Percentiles rank a stretch among this genome's conserved stretches.
phyloP scores from a whole-genome alignment of 2,888 invertebrate genomes.

The Drosophila engyochracea region DNA sequence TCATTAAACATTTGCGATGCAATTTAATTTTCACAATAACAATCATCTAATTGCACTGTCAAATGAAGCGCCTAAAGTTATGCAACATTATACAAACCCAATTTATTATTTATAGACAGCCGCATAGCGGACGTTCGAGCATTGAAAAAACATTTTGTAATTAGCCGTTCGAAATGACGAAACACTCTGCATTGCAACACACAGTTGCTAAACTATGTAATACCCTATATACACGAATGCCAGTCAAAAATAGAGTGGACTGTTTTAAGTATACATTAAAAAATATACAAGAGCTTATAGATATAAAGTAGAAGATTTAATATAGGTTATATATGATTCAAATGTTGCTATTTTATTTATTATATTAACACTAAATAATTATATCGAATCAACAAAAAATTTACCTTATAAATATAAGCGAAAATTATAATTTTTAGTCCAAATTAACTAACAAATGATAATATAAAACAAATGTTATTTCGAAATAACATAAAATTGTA shows the following conservation, averaged over 20 bases:
- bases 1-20: slow-evolving; percentile 44
- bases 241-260: too few relatives aligned
- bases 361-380: neutral
- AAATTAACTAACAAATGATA: neutral
- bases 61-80: slow-evolving; percentile 57
- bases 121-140: slow-evolving; percentile 22
- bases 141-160: slow-evolving; percentile 62
- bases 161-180: slow-evolving; percentile 58
- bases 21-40: slow-evolving; percentile 55
- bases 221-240: slow-evolving; percentile 8
- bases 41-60: slow-evolving; percentile 44
- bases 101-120: slow-evolving; percentile 73
- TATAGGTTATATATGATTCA: neutral
- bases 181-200: neutral
- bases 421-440: neutral
- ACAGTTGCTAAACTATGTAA: neutral
- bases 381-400: neutral
- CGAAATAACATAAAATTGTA: too few relatives aligned
- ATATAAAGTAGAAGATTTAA: neutral
- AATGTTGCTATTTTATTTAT: neutral
- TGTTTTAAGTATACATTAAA: neutral
- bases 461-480: neutral
- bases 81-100: slow-evolving; percentile 46
- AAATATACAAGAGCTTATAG: neutral
- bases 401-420: neutral